Conservation (phyloP, 2,113 vertebrate species). For the Oreocharis arfaki region DNA sequence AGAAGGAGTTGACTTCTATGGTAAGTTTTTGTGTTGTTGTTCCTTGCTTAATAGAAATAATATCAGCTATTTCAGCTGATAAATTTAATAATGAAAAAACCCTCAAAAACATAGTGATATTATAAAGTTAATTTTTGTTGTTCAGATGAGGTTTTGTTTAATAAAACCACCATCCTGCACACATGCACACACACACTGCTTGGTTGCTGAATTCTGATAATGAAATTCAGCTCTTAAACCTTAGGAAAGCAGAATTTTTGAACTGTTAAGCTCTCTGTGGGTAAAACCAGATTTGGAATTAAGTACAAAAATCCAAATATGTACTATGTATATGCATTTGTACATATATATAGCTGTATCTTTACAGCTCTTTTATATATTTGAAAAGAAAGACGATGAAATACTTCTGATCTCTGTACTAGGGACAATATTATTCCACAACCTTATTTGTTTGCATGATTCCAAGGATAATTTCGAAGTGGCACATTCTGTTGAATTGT, state of each 20-base stretch:
- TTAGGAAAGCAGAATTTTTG: not conserved
- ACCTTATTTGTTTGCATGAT: not conserved
- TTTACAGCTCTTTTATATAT: not conserved
- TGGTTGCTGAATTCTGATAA: not conserved
- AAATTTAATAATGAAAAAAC: conserved; percentile 8
- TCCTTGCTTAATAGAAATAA: conserved; percentile 14
- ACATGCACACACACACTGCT: fast-evolving
- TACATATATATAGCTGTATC: too few species aligned
- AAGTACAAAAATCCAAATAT: not conserved
- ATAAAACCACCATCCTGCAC: not conserved
- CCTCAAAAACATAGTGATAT: not conserved
- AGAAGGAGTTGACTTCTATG: conserved; percentile 59
- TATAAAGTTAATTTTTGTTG: conserved; percentile 18
- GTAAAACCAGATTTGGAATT: not conserved
- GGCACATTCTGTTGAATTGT: not conserved
- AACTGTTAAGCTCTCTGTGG: not conserved
- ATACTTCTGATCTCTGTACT: not conserved
- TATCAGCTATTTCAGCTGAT: conserved; percentile 41
- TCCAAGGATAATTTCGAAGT: not conserved
- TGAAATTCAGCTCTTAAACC: not conserved
- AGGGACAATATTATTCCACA: not conserved
- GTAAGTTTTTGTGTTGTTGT: not conserved
- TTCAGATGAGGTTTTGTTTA: not conserved
- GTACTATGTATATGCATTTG: not conserved
- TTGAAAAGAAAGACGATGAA: not conserved